phyloP scores from a whole-genome alignment of 2,113 vertebrate genomes.

The Bubo scandiacus region DNA sequence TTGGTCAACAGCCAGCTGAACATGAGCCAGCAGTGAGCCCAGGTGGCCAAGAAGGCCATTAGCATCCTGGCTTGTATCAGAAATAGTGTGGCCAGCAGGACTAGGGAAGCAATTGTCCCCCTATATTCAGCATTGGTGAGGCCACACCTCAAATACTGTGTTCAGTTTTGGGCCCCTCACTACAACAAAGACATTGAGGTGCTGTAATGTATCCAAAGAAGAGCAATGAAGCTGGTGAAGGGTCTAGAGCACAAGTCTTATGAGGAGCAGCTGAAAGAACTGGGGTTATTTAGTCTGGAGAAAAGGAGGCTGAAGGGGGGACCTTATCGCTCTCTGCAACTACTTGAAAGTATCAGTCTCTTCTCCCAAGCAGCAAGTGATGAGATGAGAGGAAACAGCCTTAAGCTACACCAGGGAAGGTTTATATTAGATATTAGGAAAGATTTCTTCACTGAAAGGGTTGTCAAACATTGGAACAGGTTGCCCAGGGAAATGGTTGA shows the following conservation, averaged over 20 bases:
- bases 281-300: background rate
- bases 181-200: background rate
- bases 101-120: fast-evolving
- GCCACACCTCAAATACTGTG: fast-evolving
- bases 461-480: background rate
- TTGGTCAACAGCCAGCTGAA: background rate
- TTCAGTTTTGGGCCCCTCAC: background rate
- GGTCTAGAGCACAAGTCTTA: background rate
- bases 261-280: background rate
- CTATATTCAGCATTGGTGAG: fast-evolving
- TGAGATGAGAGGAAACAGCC: background rate
- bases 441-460: background rate
- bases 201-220: background rate
- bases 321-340: background rate
- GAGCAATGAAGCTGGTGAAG: background rate
- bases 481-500: background rate
- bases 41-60: too few relatives aligned
- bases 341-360: background rate
- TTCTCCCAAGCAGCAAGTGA: background rate
- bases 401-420: background rate
- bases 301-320: background rate
- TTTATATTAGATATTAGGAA: background rate
- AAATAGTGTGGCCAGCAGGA: background rate
- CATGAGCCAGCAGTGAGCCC: background rate
- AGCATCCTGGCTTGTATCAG: background rate